Base-by-base conservation (phyloP, 2,888 invertebrate genomes). In the Pogonocherus hispidulus region DNA sequence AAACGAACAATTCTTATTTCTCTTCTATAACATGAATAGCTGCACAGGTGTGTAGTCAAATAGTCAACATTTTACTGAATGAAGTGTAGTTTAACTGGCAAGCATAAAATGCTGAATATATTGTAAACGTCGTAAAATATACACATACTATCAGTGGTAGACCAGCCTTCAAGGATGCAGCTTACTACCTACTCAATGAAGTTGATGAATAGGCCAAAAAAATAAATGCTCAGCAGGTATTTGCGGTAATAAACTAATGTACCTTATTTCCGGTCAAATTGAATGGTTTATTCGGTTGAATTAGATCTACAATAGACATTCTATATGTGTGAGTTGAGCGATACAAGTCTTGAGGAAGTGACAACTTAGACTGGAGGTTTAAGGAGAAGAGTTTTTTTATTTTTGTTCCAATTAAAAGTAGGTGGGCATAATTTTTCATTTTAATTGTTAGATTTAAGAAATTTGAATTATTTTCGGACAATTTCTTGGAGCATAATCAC, bases 141-240 rank as follows among this genome's bases (percentile, higher is more conserved):
- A 52, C n/a, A 27, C 52, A 22, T 27, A 57, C 11, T 37, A 55
- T 55, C 22, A 19, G 19, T 11, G 11, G 41, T 32, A 16, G 19
- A 6, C 9, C 16, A 23, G 6, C n/a, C 20, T 27, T 32, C 47
- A 32, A 47, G 20, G 32, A 41, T 37, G 32, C 27, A 57, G 16
- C 22, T 22, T 9, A n/a, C n/a, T n/a, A 22, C n/a, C 32, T 32
- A 59, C 47, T 59, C 18, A 59, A n/a, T n/a, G 20, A 5, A 47
- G 18, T 47, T 47, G 3, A 4, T 59, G 59, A 59, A 59, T 59
- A 41, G 20, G 23, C 27, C 47, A n/a, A 59, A 59, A 47, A 47
- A 59, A 20, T 27, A 27, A n/a, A 41, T 32, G n/a, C 32, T 46
- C 47, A 11, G 59, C 59, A 59, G 59, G 59, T 59, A 59, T 47